Evolutionary conservation across 1,140 invertebrate genomes (phyloP).

Genomic region (Harlomillsia oculata): DNA sequence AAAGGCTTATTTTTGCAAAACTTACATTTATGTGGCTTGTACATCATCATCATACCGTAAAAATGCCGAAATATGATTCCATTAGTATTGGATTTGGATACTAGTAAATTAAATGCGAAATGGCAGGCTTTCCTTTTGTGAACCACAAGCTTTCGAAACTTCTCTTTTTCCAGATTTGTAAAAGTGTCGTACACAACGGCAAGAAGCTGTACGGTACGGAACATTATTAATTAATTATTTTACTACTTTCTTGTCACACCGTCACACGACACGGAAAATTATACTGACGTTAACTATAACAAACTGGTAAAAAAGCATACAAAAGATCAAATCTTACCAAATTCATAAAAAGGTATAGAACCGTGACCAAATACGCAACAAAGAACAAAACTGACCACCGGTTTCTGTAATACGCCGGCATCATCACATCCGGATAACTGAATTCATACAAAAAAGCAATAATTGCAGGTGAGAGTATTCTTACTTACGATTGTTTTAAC

Average conservation of each 20-base stretch:
- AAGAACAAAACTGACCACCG: slow-evolving; percentile 79
- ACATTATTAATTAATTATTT: neutral
- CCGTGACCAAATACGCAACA: slow-evolving; percentile 71
- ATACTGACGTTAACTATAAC: no score
- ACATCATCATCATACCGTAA: slow-evolving; percentile 46
- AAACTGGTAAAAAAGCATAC: neutral
- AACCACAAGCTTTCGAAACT: slow-evolving; percentile 71
- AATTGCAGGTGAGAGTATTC: neutral
- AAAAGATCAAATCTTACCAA: slow-evolving; percentile 49
- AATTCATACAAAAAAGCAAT: slow-evolving; percentile 36
- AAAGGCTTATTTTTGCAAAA: neutral
- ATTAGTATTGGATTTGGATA: slow-evolving; percentile 57
- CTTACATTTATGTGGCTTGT: slow-evolving; percentile 31
- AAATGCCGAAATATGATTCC: slow-evolving; percentile 66
- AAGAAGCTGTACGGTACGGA: slow-evolving; percentile 53
- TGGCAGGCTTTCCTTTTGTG: slow-evolving; percentile 75
- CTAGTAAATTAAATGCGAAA: slow-evolving; percentile 66
- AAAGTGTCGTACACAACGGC: slow-evolving; percentile 87
- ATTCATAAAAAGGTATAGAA: slow-evolving; percentile 83
- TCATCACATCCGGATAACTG: slow-evolving; percentile 88
- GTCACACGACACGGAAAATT: no score
- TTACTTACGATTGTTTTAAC: neutral
- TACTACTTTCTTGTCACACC: no score
- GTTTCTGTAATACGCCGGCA: slow-evolving; percentile 67
- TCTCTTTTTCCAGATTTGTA: slow-evolving; percentile 74